Conservation (phyloP, 2,888 invertebrate species). For the Quadroppia sp. region DNA sequence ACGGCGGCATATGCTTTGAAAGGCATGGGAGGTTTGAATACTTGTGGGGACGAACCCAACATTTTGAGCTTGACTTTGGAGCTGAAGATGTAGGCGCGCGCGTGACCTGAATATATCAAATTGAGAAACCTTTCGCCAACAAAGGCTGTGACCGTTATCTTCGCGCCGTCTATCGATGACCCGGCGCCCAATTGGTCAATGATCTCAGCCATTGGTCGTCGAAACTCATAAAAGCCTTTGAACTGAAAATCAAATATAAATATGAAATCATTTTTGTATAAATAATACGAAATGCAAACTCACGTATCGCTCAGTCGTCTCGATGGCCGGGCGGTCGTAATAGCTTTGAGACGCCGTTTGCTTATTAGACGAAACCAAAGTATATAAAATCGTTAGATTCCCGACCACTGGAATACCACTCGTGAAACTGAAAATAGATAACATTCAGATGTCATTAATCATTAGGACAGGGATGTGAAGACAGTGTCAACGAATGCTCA, state of each 20-base stretch:
- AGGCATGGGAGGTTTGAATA: constrained; percentile 93
- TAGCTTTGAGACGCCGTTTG: constrained; percentile 9
- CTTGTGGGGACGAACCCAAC: constrained; percentile 82
- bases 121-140: constrained; percentile 83
- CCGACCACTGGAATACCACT: constrained; percentile 85
- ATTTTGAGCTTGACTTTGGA: constrained; percentile 76
- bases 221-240: constrained; percentile 80
- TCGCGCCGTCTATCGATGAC: constrained; percentile 65
- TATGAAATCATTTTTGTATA: neutral
- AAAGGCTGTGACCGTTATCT: constrained; percentile 75
- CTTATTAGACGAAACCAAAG: constrained; percentile 49
- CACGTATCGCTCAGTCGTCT: constrained; percentile 41
- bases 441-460: neutral
- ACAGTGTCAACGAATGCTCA: constrained; percentile 47
- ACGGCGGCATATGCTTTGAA: constrained; percentile 79
- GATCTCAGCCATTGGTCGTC: constrained; percentile 75
- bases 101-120: constrained; percentile 78
- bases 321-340: constrained; percentile 39
- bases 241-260: constrained; percentile 59
- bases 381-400: constrained; percentile 78
- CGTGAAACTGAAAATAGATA: constrained; percentile 62
- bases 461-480: constrained; percentile 6
- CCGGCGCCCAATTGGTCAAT: constrained; percentile 57
- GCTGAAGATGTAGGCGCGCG: constrained; percentile 79
- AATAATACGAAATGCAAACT: neutral